Base-by-base conservation (phyloP, 2,888 invertebrate genomes). In the Flabesymbios commensalis region DNA sequence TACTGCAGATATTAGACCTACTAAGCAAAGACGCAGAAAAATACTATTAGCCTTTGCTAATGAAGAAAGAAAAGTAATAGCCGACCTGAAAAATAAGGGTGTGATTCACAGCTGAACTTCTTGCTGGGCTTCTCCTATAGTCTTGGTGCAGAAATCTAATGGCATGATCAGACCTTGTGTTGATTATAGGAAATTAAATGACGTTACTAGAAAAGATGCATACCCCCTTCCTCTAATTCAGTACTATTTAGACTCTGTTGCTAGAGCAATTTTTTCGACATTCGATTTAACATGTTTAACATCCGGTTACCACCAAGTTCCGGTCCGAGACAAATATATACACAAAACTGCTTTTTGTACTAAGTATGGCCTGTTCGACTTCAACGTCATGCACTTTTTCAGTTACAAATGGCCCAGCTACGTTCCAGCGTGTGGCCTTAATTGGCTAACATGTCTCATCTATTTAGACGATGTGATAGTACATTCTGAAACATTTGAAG, bases 391-490 rank as follows among this genome's bases (percentile, higher is more conserved):
- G n/a, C n/a, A n/a, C n/a, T n/a, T n/a, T n/a, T n/a, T n/a, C n/a
- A n/a, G n/a, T n/a, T n/a, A n/a, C n/a, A n/a, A n/a, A n/a, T n/a
- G n/a, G n/a, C n/a, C n/a, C n/a, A n/a, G n/a, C n/a, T n/a, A n/a
- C n/a, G n/a, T n/a, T n/a, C n/a, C n/a, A n/a, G n/a, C n/a, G n/a
- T n/a, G n/a, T n/a, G 61, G 58, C 1, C 29, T 61, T 3, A n/a
- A 48, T 7, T 61, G n/a, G 31, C 5, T 0, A 3, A 22, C 19
- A 2, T 45, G 31, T n/a, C 24, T 59, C 10, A 22, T 45, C 2
- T 59, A 59, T 31, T 36, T 59, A 1, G 59, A 61, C 24, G 61
- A 57, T 28, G n/a, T 61, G 19, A 39, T 60, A 19, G 19, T 61
- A 3, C 53, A 43, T 14, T 17, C 32, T 26, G 1, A 1, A 0